A percentile compares a stretch with the other conserved stretches of the same genome.
Evolutionary conservation across 2,113 vertebrate genomes (phyloP).

Genomic region (Cyphomyrus discorhynchus): DNA sequence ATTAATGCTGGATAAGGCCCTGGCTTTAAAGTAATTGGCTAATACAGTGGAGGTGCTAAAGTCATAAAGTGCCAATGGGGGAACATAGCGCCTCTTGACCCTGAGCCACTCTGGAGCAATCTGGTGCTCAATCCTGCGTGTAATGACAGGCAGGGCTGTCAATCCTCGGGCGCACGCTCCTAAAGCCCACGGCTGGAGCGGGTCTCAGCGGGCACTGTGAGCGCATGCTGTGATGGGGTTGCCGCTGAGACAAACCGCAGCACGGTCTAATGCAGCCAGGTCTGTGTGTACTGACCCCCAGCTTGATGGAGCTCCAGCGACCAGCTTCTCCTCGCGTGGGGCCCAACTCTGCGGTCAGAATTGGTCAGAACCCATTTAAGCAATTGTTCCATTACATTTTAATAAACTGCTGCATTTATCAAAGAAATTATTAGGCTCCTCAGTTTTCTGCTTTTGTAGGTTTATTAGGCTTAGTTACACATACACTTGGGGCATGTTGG

Average conservation of each 20-base stretch:
- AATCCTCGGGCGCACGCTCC: constrained; percentile 88
- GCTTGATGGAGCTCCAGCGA: neutral
- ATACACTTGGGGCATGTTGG: neutral
- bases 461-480: neutral
- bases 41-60: constrained; percentile 99
- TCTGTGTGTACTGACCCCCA: neutral
- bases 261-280: constrained; percentile 51
- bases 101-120: constrained; percentile 99
- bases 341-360: neutral
- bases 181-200: constrained; percentile 78
- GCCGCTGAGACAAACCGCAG: constrained; percentile 69
- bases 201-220: constrained; percentile 72
- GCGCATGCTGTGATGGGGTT: constrained; percentile 32
- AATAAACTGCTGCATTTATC: neutral
- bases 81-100: constrained; percentile 97
- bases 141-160: constrained; percentile 99
- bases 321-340: neutral
- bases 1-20: constrained; percentile 57
- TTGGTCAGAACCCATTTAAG: neutral
- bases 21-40: constrained; percentile 98
- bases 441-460: neutral
- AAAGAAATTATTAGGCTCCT: neutral
- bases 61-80: constrained; percentile 96
- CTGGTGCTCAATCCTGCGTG: constrained; percentile 99
- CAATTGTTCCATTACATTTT: neutral